Evolutionary conservation across 2,113 vertebrate genomes (phyloP), one percentile per base, ranked within the genome.

Genomic region (Pseudorectes ferrugineus): DNA sequence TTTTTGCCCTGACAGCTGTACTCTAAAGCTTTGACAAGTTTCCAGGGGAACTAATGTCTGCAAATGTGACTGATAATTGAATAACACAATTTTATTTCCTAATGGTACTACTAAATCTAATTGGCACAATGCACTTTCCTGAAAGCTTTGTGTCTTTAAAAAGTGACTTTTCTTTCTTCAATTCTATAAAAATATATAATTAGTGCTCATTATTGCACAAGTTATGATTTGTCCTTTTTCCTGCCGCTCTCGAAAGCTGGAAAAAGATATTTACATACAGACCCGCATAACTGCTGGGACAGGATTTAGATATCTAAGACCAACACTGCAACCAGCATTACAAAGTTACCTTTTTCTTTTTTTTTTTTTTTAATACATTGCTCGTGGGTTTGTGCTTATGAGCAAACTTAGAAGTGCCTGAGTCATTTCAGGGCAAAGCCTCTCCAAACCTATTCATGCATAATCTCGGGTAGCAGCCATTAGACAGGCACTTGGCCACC

Each of bases 21-120:
- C 43, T 75, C 61, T 65, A 72, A 84, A 81, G 61, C 62, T 87
- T 75, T 92, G 76, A 89, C 45, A 85, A 85, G 46, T 82, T 94
- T 95, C 81, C 81, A 89, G 46, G 58, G 52, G 25, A 89, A 66
- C 81, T 89, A 87, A 88, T 86, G 76, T 85, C 89, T 85, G 49
- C 49, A 94, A 79, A 88, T 94, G 46, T 83, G 58, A 73, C 58
- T 49, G 70, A 62, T 85, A 82, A 85, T 85, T 54, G 74, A 92
- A 68, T 45, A 89, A 72, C 26, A 38, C 36, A 38, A 23, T 85
- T 94, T 92, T 87, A 68, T 95, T 91, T 92, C 46, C 51, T 86
- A 74, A 49, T 71, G 36, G 59, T 63, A 38, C 61, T 55, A 24
- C 75, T 93, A 66, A 79, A 90, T 84, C n/a, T 84, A 81, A 46